A percentile compares a stretch with the other conserved stretches of the same genome.
phyloP scores from a whole-genome alignment of 2,888 invertebrate species.

The Elmis aenea region DNA sequence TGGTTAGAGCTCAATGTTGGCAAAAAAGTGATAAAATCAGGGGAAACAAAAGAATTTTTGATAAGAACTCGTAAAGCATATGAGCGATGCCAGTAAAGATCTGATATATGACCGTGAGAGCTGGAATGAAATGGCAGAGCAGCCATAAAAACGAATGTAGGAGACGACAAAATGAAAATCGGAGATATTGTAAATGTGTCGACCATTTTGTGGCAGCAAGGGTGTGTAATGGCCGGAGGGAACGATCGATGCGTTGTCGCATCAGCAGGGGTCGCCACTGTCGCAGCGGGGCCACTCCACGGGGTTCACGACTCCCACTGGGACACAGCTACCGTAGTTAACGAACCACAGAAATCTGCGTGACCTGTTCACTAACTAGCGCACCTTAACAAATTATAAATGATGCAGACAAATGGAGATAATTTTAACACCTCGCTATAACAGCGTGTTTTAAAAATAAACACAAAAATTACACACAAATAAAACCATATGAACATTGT shows the following conservation, averaged over 20 bases:
- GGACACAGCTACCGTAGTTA: constrained; percentile 25
- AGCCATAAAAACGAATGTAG: constrained; percentile 16
- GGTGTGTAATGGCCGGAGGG: constrained; percentile 29
- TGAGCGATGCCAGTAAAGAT: too few relatives aligned
- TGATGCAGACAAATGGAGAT: too few relatives aligned
- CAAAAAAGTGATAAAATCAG: too few relatives aligned
- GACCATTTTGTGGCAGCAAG: constrained; percentile 26
- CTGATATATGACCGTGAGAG: too few relatives aligned
- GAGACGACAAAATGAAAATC: constrained; percentile 17
- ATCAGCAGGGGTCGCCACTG: constrained; percentile 43
- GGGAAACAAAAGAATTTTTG: too few relatives aligned
- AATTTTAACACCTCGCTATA: too few relatives aligned
- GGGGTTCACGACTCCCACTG: constrained; percentile 31
- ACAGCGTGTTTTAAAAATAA: too few relatives aligned
- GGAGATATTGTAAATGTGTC: constrained; percentile 26
- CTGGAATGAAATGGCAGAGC: constrained; percentile 13
- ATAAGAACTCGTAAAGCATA: too few relatives aligned
- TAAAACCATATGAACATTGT: too few relatives aligned
- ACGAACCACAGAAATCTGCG: constrained; percentile 24
- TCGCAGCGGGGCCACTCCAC: constrained; percentile 40
- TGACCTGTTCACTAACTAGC: constrained; percentile 24
- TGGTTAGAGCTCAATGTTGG: too few relatives aligned
- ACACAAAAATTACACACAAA: too few relatives aligned
- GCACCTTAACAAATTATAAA: too few relatives aligned
- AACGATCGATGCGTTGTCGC: constrained; percentile 41